Evolutionary conservation across 2,888 invertebrate species (phyloP), one percentile per base, ranked within the genome.

Genomic region (Piscicola geometra): DNA sequence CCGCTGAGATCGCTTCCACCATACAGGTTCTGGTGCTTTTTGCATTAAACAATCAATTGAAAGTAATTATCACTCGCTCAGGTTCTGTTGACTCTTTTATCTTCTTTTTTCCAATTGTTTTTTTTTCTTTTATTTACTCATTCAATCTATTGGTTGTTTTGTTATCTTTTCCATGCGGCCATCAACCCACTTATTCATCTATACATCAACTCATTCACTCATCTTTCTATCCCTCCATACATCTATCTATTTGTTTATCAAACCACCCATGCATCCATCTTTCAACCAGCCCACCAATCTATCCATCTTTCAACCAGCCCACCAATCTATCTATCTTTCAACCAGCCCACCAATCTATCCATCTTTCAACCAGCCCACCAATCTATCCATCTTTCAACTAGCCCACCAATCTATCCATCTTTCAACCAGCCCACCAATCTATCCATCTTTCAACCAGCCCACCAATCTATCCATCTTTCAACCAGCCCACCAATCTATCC

Each of bases 1-100:
- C 94, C 0, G 92, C 95, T 1, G 99, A 99, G 87, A 86, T 99
- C 21, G 92, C 96, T 0, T 93, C 98, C 0, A 90, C 92, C 15
- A 90, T 99, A 81, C 97, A 96, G 90, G 93, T 93, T 86, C 25
- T 9, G 21, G 21, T 47, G 21, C 21, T 9, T 47, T 47, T 47
- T 47, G 21, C 21, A 47, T 47, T 47, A 21, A 47, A 47, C 9
- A 47, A 47, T 15, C 9, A 21, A 15, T 15, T 15, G 21, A 47
- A 15, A 47, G 21, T 47, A 15, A 47, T 15, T 15, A 47, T 15
- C 9, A 15, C 21, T 47, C 21, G 9, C 21, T 47, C 21, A 15
- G 21, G 21, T 47, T 47, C n/a, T 33, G 9, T 35, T 15, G 35
- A 32, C 12, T 21, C 32, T 69, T 30, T 69, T 12, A 69, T 30